Conservation (phyloP, 2,113 vertebrate genomes). For the Eubucco bourcierii region DNA sequence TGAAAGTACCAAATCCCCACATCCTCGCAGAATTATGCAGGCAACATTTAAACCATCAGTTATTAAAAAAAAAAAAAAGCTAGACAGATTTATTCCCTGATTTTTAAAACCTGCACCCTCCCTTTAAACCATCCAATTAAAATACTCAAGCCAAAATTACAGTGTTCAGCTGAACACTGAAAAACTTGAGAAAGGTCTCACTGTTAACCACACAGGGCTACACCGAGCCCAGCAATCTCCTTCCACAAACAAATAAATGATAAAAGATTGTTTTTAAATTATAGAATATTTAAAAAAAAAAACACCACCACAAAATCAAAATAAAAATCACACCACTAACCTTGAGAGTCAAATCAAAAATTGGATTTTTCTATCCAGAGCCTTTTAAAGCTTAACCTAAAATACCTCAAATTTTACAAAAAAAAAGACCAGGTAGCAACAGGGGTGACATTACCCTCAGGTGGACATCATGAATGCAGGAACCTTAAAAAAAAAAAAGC, state of each 20-base stretch:
- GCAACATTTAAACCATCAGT: not conserved
- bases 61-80: not conserved
- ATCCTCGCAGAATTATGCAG: not conserved
- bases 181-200: accelerated
- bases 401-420: not conserved
- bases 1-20: not conserved
- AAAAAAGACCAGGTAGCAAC: not conserved
- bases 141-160: not conserved
- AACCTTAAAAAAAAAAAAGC: not conserved
- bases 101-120: not conserved
- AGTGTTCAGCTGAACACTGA: not conserved
- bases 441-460: not conserved
- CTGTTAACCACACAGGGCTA: not conserved
- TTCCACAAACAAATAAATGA: not conserved
- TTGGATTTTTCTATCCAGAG: not conserved
- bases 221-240: not conserved
- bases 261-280: no score
- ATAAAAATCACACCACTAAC: not conserved
- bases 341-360: not conserved
- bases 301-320: not conserved
- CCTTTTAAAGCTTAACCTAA: not conserved
- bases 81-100: not conserved
- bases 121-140: not conserved
- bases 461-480: not conserved
- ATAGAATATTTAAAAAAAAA: not conserved